Conservation (phyloP, 1,140 invertebrate species). For the Megalonaias nervosa region DNA sequence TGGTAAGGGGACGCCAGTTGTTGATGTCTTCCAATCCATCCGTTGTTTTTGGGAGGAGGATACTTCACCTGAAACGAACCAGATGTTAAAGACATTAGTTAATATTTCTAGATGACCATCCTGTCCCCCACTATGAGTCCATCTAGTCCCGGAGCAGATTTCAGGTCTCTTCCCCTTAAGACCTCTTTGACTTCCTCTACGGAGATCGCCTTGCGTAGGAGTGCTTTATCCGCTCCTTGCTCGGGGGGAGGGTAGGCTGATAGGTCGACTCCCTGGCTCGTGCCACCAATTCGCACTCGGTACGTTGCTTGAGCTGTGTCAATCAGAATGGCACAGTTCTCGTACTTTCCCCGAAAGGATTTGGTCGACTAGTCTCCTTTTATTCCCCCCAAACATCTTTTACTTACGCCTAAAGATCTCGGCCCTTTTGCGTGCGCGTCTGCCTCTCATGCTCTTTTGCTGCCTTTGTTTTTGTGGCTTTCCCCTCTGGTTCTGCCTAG, state of each 20-base stretch:
- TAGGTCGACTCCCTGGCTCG: slow-evolving; percentile 25
- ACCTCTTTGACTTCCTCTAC: slow-evolving; percentile 13
- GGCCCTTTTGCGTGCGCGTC: too few relatives aligned
- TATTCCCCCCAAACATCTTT: too few relatives aligned
- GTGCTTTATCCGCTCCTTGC: slow-evolving; percentile 8
- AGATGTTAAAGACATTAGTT: slow-evolving; percentile 32
- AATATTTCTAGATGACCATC: slow-evolving; percentile 5
- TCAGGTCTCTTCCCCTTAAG: slow-evolving; percentile 12
- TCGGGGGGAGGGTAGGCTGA: not conserved
- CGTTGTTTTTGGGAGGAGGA: slow-evolving; percentile 45
- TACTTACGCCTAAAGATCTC: too few relatives aligned
- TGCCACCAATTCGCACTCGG: slow-evolving; percentile 16
- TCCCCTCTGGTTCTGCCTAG: too few relatives aligned
- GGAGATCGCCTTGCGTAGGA: slow-evolving; percentile 12
- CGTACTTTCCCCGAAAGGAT: too few relatives aligned
- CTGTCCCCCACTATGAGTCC: not conserved
- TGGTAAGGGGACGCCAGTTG: slow-evolving; percentile 54
- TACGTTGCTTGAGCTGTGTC: slow-evolving; percentile 2
- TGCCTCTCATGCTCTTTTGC: too few relatives aligned
- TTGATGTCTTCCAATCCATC: slow-evolving; percentile 24
- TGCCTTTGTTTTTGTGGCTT: too few relatives aligned
- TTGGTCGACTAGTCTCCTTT: too few relatives aligned
- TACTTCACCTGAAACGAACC: slow-evolving; percentile 15
- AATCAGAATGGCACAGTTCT: slow-evolving; percentile 8
- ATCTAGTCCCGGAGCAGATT: slow-evolving; percentile 34